A percentile compares a stretch with the other conserved stretches of the same genome.
Evolutionary conservation across 2,797 vertebrate species (phyloP).

Genomic region (Microhierax caerulescens): DNA sequence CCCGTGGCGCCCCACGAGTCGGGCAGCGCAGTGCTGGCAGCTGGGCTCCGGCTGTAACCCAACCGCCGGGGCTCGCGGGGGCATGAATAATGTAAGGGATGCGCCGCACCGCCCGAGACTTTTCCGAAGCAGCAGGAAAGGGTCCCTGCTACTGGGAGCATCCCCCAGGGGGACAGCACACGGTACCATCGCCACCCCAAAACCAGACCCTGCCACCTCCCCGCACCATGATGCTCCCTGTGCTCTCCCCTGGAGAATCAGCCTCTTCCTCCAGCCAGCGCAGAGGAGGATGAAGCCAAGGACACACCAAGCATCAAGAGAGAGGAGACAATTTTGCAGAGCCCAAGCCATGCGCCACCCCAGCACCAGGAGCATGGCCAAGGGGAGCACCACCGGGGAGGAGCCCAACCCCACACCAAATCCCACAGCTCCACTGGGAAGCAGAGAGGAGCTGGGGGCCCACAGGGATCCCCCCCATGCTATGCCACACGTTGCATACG

Average conservation of each 20-base stretch:
- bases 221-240: rapidly evolving
- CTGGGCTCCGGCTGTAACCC: slow-evolving; percentile 83
- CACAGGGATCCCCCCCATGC: rapidly evolving
- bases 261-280: neutral
- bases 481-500: rapidly evolving
- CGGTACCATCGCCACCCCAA: rapidly evolving
- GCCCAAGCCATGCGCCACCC: rapidly evolving
- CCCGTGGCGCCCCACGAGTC: neutral
- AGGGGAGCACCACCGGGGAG: rapidly evolving
- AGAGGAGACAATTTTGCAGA: neutral
- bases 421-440: neutral
- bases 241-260: neutral
- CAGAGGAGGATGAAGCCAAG: rapidly evolving
- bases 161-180: rapidly evolving
- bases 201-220: neutral
- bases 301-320: neutral
- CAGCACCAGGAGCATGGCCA: rapidly evolving
- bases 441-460: neutral
- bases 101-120: slow-evolving; percentile 81
- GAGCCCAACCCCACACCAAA: neutral
- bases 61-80: slow-evolving; percentile 79
- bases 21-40: slow-evolving; percentile 75
- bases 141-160: neutral
- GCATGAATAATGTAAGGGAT: slow-evolving; percentile 89
- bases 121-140: slow-evolving; percentile 71